Percentiles rank a stretch among this genome's conserved stretches.
These are phyloP conservation scores for Macquaria australasica DNA, from an alignment of 2,113 vertebrate genomes.

Conservation along the genomic window DNA sequence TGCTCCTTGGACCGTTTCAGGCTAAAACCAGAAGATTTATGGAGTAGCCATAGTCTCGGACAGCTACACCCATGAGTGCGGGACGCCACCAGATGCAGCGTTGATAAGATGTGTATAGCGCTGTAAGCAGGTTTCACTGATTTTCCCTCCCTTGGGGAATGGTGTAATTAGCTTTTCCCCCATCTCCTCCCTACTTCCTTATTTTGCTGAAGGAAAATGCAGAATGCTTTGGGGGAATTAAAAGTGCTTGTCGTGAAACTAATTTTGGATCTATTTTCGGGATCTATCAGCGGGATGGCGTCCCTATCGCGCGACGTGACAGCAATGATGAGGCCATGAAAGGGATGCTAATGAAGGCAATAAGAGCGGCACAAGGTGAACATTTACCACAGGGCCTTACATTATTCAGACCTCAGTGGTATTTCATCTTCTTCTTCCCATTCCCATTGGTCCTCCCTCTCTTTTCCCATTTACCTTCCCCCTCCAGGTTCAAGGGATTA, in stretches of 20 bases:
- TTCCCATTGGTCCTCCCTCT: slow-evolving; percentile 49
- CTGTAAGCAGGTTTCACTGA: slow-evolving; percentile 77
- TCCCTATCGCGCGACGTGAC: slow-evolving; percentile 59
- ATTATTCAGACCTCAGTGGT: slow-evolving; percentile 71
- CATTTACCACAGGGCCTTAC: slow-evolving; percentile 63
- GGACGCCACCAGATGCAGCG: slow-evolving; percentile 66
- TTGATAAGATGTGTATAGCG: slow-evolving; percentile 66
- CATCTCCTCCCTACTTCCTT: slow-evolving; percentile 64
- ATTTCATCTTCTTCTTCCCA: slow-evolving; percentile 62
- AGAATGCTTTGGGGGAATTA: slow-evolving; percentile 75
- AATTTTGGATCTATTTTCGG: slow-evolving; percentile 78
- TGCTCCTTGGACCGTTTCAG: slow-evolving; percentile 38
- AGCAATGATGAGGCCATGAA: slow-evolving; percentile 63
- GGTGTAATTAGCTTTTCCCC: slow-evolving; percentile 71
- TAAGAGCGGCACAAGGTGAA: slow-evolving; percentile 67
- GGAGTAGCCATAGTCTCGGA: slow-evolving; percentile 49
- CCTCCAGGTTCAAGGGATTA: slow-evolving; percentile 55
- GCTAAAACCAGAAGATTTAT: slow-evolving; percentile 60
- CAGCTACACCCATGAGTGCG: slow-evolving; percentile 61
- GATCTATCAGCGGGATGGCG: slow-evolving; percentile 62
- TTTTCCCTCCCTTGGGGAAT: slow-evolving; percentile 59
- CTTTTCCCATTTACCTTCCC: slow-evolving; percentile 28
- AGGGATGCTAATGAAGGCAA: slow-evolving; percentile 78
- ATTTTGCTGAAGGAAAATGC: slow-evolving; percentile 71
- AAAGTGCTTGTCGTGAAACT: slow-evolving; percentile 71